Evolutionary conservation across 2,888 invertebrate genomes (phyloP), one percentile per base, ranked within the genome.

Genomic region (Diabrotica balteata): DNA sequence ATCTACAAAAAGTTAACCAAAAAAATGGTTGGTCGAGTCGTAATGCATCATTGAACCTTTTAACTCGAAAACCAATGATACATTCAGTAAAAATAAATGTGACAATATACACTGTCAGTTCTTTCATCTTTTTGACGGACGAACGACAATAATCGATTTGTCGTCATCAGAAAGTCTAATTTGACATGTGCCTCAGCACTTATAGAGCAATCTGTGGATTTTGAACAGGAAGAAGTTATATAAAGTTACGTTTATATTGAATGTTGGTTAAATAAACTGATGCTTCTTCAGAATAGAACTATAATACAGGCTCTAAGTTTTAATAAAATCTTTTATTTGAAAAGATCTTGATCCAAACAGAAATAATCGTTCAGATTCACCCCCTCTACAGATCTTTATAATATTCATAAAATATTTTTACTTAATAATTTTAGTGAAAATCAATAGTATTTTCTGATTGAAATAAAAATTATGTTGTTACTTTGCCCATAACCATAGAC

Each of bases 21-120:
- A 42, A 50, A n/a, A 32, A 32, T 59, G 8, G 50, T 59, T 51
- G 51, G 51, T 59, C 59, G 59, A 59, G 42, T 63, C 50, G 44
- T 50, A 44, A 49, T 55, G 63, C 63, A 57, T 50, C 64, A 58
- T 59, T 59, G 64, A 64, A 53, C 58, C 70, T 72, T 67, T 70
- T 66, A 72, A 72, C 72, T 70, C 68, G 72, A 72, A 72, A 72
- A 72, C 70, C 72, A 70, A 68, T 66, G 64, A 68, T 66, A 68
- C 61, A 72, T 67, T 17, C 43, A 50, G 59, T 66, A 69, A 68
- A 72, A 71, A 63, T 66, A 69, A 68, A 66, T 68, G 62, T 66
- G 68, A 63, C 69, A 67, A 66, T 67, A 62, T 65, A 63, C 66
- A 72, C 67, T 64, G 69, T 70, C 66, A 64, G 62, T 66, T 61